A percentile compares a stretch with the other conserved stretches of the same genome.
These are phyloP conservation scores for Tachyglossus aculeatus DNA, from an alignment of 2,797 vertebrate genomes.

Conservation along the genomic window DNA sequence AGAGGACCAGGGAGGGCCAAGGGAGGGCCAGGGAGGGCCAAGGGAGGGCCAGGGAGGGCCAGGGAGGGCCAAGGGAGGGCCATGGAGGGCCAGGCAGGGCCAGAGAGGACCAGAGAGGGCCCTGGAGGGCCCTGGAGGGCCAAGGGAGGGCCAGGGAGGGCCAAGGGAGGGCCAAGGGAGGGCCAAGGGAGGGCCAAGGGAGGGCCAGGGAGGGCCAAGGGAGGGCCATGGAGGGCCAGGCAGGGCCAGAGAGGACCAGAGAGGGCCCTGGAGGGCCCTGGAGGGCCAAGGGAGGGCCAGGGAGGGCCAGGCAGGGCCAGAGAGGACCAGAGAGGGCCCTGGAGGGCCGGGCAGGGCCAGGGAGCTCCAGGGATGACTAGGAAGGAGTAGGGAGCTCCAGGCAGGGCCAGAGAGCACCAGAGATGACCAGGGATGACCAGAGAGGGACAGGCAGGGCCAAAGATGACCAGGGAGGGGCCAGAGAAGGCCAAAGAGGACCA, in stretches of 20 bases:
- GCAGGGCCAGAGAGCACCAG: not conserved
- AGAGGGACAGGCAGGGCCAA: no score
- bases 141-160: not conserved
- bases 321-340: not conserved
- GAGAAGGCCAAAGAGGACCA: not conserved
- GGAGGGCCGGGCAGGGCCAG: not conserved
- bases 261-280: not conserved
- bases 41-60: not conserved
- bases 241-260: not conserved
- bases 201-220: not conserved
- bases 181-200: not conserved
- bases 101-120: not conserved
- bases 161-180: not conserved
- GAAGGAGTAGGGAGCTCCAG: no score
- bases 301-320: not conserved
- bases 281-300: not conserved
- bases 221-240: not conserved
- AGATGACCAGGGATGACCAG: not conserved
- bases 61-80: not conserved
- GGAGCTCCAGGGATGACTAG: not conserved
- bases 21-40: not conserved
- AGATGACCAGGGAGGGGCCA: not conserved
- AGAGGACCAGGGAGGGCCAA: not conserved
- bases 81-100: not conserved
- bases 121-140: not conserved